A percentile compares a stretch with the other conserved stretches of the same genome.
phyloP scores from a whole-genome alignment of 2,888 invertebrate species.

The Dorcus parallelipipedus region DNA sequence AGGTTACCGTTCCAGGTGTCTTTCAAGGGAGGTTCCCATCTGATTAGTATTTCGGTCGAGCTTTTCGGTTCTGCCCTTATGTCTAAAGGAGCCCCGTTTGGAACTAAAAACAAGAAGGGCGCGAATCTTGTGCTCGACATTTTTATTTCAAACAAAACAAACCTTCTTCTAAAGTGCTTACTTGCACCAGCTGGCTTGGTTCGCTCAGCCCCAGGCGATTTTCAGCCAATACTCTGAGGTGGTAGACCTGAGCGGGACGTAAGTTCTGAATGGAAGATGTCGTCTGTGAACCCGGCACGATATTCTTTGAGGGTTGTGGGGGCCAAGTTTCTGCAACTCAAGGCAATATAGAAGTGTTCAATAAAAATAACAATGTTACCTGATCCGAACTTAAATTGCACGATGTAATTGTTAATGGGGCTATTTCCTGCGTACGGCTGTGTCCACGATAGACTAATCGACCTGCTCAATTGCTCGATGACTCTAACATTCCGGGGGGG shows the following conservation, averaged over 20 bases:
- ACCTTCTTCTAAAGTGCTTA: conserved; percentile 82
- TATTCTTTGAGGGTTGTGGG: conserved; percentile 75
- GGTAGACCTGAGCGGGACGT: conserved; percentile 83
- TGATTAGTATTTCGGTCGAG: conserved; percentile 79
- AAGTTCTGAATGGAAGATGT: conserved; percentile 77
- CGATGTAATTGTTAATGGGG: conserved; percentile 82
- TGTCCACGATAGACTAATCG: conserved; percentile 84
- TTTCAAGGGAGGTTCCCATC: conserved; percentile 83
- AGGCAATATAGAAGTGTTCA: not conserved
- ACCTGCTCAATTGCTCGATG: conserved; percentile 79
- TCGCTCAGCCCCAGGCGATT: conserved; percentile 86
- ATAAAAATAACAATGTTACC: conserved; percentile 49
- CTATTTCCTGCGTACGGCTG: conserved; percentile 87
- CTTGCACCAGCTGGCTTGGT: conserved; percentile 80
- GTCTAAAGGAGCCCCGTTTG: conserved; percentile 78
- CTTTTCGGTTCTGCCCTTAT: conserved; percentile 80
- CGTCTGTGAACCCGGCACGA: conserved; percentile 79
- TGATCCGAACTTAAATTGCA: conserved; percentile 84
- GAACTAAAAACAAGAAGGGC: conserved; percentile 50
- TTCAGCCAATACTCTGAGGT: conserved; percentile 84
- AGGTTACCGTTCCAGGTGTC: conserved; percentile 87
- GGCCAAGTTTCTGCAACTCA: conserved; percentile 69
- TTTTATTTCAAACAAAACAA: not conserved
- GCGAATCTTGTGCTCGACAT: not conserved
- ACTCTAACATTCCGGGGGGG: conserved; percentile 83